Evolutionary conservation across 1,140 invertebrate species (phyloP), one percentile per base, ranked within the genome.

Genomic region (Pseudomyrmex cubaensis): DNA sequence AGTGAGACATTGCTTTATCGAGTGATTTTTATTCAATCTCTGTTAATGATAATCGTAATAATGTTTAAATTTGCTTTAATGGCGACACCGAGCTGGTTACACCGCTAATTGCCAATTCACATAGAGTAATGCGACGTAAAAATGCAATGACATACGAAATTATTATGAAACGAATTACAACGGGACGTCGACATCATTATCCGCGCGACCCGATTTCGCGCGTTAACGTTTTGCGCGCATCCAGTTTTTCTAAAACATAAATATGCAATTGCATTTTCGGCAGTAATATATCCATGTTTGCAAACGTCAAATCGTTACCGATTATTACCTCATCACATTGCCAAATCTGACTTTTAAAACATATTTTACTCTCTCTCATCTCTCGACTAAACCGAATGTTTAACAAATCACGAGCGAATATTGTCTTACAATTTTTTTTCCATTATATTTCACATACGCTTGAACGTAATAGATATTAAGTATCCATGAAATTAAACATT

Each of bases 61-160:
- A 72, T 44, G 52, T 72, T 57, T 72, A 57, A 52, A 13, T 52
- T 52, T 20, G 48, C 3, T 22, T 2, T 4, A 46, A 48, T 75
- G 35, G 20, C 64, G 63, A n/a, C 46, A 62, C 10, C 50, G 61
- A 66, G n/a, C 54, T 20, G 12, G 52, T 69, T 13, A 52, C 56
- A 48, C 66, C 66, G 20, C 54, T 80, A 59, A 80, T 80, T 80
- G 56, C n/a, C 50, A 72, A 80, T 80, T 80, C 44, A 59, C 66
- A 48, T 22, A 57, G 64, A 48, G 76, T 77, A 54, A 77, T 76
- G 48, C 74, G 7, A 66, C 62, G 48, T 76, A 76, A 64, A 76
- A 77, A 67, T 62, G 66, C 67, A 77, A 67, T 76, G 46, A 54
- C 61, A 44, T 66, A 44, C 62, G 9, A 78, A 59, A 78, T 78